These are phyloP conservation scores for Hyposoter didymator DNA, from an alignment of 2,888 invertebrate species.

Conservation along the genomic window DNA sequence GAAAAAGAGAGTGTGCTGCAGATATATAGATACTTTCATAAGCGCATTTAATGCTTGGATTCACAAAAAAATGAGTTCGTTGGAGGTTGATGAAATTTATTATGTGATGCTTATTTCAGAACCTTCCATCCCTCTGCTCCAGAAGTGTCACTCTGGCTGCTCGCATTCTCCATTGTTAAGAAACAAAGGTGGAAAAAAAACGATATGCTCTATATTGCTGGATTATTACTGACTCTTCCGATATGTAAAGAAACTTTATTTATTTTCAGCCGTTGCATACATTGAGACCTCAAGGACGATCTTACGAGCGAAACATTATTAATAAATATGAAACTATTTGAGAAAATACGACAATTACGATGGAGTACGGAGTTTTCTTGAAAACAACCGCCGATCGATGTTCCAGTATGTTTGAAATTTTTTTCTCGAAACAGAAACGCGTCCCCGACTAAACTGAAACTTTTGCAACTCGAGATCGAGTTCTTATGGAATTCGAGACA, in stretches of 20 bases:
- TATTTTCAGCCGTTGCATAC: neutral
- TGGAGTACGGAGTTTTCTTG: neutral
- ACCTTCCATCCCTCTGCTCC: slow-evolving; percentile 34
- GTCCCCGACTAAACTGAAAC: neutral
- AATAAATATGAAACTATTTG: neutral
- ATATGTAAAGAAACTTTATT: neutral
- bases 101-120: slow-evolving; percentile 69
- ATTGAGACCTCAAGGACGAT: neutral
- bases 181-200: neutral
- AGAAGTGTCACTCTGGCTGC: neutral
- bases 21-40: slow-evolving; percentile 75
- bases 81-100: slow-evolving; percentile 77
- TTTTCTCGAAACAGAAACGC: too few relatives aligned
- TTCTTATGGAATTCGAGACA: neutral
- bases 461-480: neutral
- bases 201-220: neutral
- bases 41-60: slow-evolving; percentile 79
- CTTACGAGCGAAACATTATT: neutral
- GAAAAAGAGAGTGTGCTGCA: slow-evolving; percentile 63
- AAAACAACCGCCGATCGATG: too few relatives aligned
- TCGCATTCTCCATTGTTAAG: slow-evolving; percentile 3
- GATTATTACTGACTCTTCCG: neutral
- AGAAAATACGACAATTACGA: neutral
- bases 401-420: too few relatives aligned
- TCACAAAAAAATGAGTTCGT: slow-evolving; percentile 79